phyloP scores from a whole-genome alignment of 2,888 invertebrate genomes.

The Chrysomela aeneicollis region DNA sequence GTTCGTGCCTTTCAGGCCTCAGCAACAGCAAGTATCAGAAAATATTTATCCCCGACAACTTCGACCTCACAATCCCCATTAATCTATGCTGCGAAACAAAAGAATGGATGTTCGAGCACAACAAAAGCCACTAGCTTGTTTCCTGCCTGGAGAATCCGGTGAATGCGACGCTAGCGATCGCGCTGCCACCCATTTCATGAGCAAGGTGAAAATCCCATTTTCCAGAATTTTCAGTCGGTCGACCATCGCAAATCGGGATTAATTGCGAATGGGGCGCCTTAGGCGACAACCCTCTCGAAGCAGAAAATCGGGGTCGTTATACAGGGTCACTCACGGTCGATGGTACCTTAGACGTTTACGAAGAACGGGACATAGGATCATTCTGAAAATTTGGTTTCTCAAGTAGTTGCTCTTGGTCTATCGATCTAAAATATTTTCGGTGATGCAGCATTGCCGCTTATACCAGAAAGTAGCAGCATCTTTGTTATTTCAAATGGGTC shows the following conservation, averaged over 20 bases:
- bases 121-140: slow-evolving; percentile 3
- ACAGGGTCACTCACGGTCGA: too few relatives aligned
- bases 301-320: not conserved
- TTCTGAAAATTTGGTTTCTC: too few relatives aligned
- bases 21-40: not conserved
- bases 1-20: too few relatives aligned
- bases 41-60: not conserved
- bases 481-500: too few relatives aligned
- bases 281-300: not conserved
- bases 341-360: too few relatives aligned
- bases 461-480: too few relatives aligned
- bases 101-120: not conserved
- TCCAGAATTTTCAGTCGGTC: not conserved
- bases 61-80: not conserved
- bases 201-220: slow-evolving; percentile 4
- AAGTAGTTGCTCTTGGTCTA: too few relatives aligned
- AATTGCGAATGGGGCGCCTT: slow-evolving; percentile 2
- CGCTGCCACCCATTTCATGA: not conserved
- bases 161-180: not conserved
- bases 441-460: too few relatives aligned
- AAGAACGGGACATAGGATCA: too few relatives aligned
- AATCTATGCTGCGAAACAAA: slow-evolving; percentile 6
- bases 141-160: slow-evolving; percentile 6
- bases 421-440: too few relatives aligned
- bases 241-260: not conserved